Conservation (phyloP, 92 coral and sea anemone species). For the Palythoa caribaeorum region DNA sequence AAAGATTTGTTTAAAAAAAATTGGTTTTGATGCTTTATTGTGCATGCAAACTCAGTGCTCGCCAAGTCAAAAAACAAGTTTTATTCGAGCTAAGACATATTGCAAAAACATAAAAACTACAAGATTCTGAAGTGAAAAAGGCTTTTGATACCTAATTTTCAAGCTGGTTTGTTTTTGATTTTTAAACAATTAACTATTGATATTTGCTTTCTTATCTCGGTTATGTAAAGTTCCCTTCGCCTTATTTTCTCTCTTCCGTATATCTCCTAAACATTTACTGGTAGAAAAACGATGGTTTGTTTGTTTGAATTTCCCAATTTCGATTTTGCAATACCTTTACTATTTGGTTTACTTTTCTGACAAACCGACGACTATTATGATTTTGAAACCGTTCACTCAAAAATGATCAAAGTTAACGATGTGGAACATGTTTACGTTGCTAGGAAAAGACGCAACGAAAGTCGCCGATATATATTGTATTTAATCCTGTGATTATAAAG, state of each 20-base stretch:
- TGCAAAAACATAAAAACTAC: too few species aligned
- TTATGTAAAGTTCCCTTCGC: not conserved
- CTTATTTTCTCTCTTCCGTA: not conserved
- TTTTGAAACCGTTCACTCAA: not conserved
- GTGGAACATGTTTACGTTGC: constrained; percentile 28
- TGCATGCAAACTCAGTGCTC: not conserved
- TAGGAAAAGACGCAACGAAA: constrained; percentile 21
- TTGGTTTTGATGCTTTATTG: not conserved
- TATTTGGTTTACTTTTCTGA: not conserved
- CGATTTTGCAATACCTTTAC: not conserved
- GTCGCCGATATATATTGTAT: not conserved
- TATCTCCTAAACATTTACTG: not conserved
- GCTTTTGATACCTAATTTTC: not conserved
- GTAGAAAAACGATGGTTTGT: not conserved
- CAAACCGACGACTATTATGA: not conserved
- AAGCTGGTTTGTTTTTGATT: constrained; percentile 13
- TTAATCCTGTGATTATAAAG: not conserved
- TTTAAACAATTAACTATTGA: constrained; percentile 12
- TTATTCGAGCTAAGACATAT: not conserved
- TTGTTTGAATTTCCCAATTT: not conserved
- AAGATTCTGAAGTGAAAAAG: not conserved
- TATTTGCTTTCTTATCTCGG: not conserved
- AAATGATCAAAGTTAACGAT: constrained; percentile 3
- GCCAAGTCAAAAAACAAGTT: not conserved
- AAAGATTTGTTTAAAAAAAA: not conserved